Conservation (phyloP, 2,888 invertebrate genomes). For the Cremastinae sp. region DNA sequence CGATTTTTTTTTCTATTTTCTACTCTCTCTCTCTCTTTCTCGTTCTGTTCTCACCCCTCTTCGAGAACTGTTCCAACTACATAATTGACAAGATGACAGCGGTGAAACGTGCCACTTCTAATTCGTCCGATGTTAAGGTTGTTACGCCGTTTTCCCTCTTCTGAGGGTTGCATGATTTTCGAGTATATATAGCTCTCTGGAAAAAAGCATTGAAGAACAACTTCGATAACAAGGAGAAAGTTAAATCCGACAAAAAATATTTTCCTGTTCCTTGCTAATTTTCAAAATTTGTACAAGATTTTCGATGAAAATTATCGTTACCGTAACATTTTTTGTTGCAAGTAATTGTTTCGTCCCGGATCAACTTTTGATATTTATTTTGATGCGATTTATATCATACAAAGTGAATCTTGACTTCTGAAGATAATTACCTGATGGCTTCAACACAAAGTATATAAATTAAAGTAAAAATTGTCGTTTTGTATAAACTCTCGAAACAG, state of each 20-base stretch:
- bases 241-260: constrained; percentile 10
- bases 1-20: constrained; percentile 34
- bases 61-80: constrained; percentile 48
- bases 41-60: too few species aligned
- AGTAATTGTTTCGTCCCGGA: too few species aligned
- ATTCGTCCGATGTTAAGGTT: constrained; percentile 47
- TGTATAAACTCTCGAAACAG: too few species aligned
- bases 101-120: constrained; percentile 53
- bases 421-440: too few species aligned
- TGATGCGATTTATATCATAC: too few species aligned
- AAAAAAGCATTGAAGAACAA: constrained; percentile 12
- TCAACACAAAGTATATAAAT: too few species aligned
- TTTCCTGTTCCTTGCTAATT: constrained; percentile 13
- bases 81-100: constrained; percentile 59
- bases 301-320: too few species aligned
- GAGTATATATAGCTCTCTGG: background rate
- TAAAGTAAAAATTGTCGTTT: too few species aligned
- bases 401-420: too few species aligned
- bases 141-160: constrained; percentile 16
- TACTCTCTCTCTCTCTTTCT: too few species aligned
- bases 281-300: background rate
- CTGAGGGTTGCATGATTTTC: constrained; percentile 33
- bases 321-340: too few species aligned
- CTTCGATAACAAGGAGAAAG: constrained; percentile 12
- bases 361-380: too few species aligned